Evolutionary conservation across 2,113 vertebrate species (phyloP).

Genomic region (Chionis minor): DNA sequence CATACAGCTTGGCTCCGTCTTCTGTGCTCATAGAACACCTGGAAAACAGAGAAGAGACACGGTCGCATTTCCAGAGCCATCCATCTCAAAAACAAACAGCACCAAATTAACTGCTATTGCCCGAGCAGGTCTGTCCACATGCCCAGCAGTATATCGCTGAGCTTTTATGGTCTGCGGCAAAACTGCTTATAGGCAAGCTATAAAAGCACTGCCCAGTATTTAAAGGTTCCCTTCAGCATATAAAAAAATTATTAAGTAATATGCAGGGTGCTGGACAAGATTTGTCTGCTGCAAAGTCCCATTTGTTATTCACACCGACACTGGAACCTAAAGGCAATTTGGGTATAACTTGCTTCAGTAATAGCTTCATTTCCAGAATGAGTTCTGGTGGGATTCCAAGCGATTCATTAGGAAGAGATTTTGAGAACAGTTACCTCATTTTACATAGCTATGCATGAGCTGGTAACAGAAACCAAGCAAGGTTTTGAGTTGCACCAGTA

Average conservation of each 20-base stretch:
- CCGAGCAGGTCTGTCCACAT: neutral
- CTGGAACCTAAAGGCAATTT: neutral
- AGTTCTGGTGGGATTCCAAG: neutral
- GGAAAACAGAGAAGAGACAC: neutral
- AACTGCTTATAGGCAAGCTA: neutral
- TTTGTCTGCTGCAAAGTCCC: neutral
- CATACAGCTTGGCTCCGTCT: slow-evolving; percentile 96
- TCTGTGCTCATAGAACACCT: slow-evolving; percentile 99
- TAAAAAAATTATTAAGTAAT: neutral
- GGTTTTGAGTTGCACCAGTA: neutral
- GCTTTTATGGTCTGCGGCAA: neutral
- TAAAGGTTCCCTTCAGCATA: neutral
- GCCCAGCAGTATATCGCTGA: neutral
- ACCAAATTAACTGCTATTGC: neutral
- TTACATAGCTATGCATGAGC: neutral
- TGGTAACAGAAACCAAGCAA: neutral
- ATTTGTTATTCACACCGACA: neutral
- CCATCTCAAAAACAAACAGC: neutral
- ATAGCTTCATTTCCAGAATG: neutral
- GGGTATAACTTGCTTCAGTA: neutral
- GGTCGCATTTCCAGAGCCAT: neutral
- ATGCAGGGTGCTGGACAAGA: neutral
- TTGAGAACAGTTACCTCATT: neutral
- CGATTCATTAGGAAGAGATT: neutral
- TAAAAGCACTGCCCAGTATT: neutral